Conservation (phyloP, 2,113 vertebrate genomes). For the Pedionomus torquatus region DNA sequence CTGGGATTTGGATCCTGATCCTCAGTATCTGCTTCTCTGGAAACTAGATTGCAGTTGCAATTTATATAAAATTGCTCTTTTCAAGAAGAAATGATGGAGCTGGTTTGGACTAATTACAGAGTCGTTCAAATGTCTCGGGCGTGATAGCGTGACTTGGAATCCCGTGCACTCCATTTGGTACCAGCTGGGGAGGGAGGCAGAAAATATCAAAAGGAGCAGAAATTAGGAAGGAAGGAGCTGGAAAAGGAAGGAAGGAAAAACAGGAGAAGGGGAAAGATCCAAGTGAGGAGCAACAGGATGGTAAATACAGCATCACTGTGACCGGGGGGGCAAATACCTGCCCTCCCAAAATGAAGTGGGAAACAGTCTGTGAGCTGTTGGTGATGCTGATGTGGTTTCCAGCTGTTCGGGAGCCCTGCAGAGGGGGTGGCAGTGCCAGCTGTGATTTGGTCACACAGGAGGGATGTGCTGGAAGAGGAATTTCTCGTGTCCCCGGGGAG, state of each 20-base stretch:
- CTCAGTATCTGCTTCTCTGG: background rate
- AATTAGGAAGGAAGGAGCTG: background rate
- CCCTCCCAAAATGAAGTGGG: background rate
- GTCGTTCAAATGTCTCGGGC: background rate
- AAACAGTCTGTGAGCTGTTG: background rate
- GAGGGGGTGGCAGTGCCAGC: background rate
- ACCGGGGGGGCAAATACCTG: rapidly evolving
- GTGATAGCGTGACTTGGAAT: background rate
- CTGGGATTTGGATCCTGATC: background rate
- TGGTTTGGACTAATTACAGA: background rate
- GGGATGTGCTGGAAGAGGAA: background rate
- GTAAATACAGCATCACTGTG: background rate
- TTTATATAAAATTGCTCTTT: background rate
- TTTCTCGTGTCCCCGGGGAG: rapidly evolving
- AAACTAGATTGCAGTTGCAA: background rate
- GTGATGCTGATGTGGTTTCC: no score
- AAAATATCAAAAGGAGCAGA: background rate
- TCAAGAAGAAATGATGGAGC: background rate
- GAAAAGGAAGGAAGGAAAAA: background rate
- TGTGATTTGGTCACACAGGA: rapidly evolving
- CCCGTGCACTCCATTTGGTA: background rate
- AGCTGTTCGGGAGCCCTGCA: background rate
- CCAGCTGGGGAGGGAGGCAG: background rate
- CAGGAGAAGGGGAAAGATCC: background rate
- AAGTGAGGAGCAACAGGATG: background rate